These are phyloP conservation scores for Microcebus griseorufus DNA, from an alignment of 2,113 vertebrate species.

Conservation along the genomic window DNA sequence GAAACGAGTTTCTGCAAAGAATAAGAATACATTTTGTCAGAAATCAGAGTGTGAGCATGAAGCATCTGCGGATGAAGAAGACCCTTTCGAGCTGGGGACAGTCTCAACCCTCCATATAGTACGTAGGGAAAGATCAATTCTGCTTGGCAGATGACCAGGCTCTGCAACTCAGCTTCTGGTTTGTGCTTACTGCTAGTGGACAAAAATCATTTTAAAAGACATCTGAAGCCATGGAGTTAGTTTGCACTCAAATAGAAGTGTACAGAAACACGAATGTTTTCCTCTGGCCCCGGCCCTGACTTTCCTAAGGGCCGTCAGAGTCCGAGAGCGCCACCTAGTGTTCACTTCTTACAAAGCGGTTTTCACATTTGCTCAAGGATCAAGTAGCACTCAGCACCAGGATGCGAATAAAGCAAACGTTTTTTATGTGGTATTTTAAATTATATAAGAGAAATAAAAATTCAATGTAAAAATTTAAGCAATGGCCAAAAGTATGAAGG, in stretches of 20 bases:
- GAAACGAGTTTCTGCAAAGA: constrained; percentile 83
- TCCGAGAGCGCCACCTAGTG: constrained; percentile 83
- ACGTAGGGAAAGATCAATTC: background rate
- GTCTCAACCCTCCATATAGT: background rate
- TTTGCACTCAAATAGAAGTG: background rate
- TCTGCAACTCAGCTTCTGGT: background rate
- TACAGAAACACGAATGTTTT: background rate
- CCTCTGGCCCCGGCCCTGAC: accelerated
- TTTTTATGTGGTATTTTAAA: background rate
- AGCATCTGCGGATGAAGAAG: background rate
- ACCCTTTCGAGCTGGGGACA: background rate
- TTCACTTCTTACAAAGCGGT: constrained; percentile 25
- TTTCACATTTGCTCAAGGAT: background rate
- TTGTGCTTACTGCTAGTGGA: background rate
- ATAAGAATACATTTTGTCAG: background rate
- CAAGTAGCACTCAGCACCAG: background rate
- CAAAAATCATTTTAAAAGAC: background rate
- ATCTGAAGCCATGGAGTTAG: background rate
- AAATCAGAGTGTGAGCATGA: accelerated
- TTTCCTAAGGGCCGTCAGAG: background rate
- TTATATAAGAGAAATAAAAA: constrained; percentile 17
- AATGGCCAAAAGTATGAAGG: background rate
- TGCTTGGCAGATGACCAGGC: background rate
- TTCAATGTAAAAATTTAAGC: background rate
- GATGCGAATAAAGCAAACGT: background rate